Conservation (phyloP, 2,888 invertebrate genomes). For the Amphimallon solstitiale region DNA sequence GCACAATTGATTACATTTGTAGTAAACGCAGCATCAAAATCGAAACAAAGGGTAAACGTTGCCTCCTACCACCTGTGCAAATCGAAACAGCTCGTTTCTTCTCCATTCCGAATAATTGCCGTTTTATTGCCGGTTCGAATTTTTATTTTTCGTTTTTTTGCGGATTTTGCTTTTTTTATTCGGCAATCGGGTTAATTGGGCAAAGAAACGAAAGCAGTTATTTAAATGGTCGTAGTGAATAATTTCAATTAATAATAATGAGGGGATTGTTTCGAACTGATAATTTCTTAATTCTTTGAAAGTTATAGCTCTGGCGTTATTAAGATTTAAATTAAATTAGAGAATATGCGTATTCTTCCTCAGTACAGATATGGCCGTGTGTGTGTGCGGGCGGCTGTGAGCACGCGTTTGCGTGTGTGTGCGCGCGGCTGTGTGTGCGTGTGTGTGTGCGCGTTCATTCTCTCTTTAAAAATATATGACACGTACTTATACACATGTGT, state of each 20-base stretch:
- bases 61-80: neutral
- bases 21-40: neutral
- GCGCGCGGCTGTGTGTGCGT: too few species aligned
- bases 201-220: neutral
- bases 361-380: too few species aligned
- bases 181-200: neutral
- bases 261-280: too few species aligned
- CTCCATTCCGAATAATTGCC: slow-evolving; percentile 8
- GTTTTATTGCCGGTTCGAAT: neutral
- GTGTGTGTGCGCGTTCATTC: too few species aligned
- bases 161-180: neutral
- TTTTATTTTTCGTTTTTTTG: slow-evolving; percentile 2
- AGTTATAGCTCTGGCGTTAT: too few species aligned
- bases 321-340: too few species aligned
- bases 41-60: neutral
- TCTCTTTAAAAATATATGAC: too few species aligned
- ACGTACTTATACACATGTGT: too few species aligned
- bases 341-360: too few species aligned
- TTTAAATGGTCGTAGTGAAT: neutral
- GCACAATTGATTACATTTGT: neutral
- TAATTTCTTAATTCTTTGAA: too few species aligned
- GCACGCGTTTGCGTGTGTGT: too few species aligned
- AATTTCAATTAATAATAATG: slow-evolving; percentile 23
- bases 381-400: too few species aligned
- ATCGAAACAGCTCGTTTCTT: neutral